Base-by-base conservation (phyloP, 2,797 vertebrate species). In the Hybognathus amarus region DNA sequence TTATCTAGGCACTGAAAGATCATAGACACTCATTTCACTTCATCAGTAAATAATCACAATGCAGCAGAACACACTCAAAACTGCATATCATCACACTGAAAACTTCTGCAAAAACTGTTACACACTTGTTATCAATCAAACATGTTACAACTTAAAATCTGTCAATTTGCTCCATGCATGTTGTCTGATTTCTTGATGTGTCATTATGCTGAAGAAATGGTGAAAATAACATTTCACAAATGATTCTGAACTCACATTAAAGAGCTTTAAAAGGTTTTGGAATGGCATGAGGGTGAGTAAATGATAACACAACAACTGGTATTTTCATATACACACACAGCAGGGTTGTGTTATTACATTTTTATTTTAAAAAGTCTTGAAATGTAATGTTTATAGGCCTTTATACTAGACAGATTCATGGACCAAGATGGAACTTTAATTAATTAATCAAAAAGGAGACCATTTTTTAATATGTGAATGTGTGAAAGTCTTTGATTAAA, bases 51-150 rank as follows among this genome's bases (percentile, higher is more conserved):
- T 17, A 70, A 27, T 17, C 24, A 71, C 4, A 70, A 2, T 15
- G 68, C 17, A 47, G 24, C 15, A 15, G n/a, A 61, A 61, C 5
- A 59, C n/a, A 11, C 11, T 61, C n/a, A 24, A 4, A 59, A 24
- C 11, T 59, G 56, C 56, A 24, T 1, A 27, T 5, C 56, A 24
- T 2, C 56, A 59, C n/a, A 59, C 11, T 13, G 24, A 24, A 59
- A 59, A 59, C 11, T 10, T 12, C n/a, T 24, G 5, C 13, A 24
- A 7, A 61, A 63, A 63, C 6, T 30, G 61, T 27, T 64, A 18
- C 59, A 69, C 42, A 77, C 38, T 50, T 27, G 79, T 85, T 74
- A 47, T 4, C 42, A 13, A 50, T 87, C 82, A 85, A 63, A 79
- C 17, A 52, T 78, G 47, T 24, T 30, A 36, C 67, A 85, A 45